Percentiles rank a stretch among this genome's conserved stretches.
phyloP scores from a whole-genome alignment of 2,113 vertebrate genomes.

The Bombycilla garrulus region DNA sequence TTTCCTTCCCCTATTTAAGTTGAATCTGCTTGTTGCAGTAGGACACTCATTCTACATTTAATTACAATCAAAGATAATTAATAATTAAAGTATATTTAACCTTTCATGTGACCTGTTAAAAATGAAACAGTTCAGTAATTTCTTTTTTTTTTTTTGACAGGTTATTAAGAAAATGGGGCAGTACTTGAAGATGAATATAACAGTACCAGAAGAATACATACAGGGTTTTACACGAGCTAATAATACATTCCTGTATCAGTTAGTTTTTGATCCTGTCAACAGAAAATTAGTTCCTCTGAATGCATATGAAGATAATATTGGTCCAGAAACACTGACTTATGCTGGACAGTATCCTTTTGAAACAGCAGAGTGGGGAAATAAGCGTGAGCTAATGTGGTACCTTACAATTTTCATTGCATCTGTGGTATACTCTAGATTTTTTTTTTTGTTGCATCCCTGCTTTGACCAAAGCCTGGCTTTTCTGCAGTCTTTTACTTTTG shows the following conservation, averaged over 20 bases:
- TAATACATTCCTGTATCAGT: slow-evolving; percentile 96
- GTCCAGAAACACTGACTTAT: slow-evolving; percentile 82
- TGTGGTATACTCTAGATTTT: background rate
- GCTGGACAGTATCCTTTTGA: slow-evolving; percentile 93
- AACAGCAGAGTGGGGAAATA: background rate
- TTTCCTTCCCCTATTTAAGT: background rate
- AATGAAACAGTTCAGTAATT: background rate
- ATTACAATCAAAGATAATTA: background rate
- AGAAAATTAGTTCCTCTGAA: slow-evolving; percentile 90
- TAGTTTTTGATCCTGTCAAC: slow-evolving; percentile 90
- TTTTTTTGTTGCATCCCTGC: background rate
- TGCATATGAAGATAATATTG: slow-evolving; percentile 81
- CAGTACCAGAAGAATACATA: slow-evolving; percentile 87
- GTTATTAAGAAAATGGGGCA: slow-evolving; percentile 96
- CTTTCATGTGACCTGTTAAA: background rate
- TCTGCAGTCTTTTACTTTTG: background rate
- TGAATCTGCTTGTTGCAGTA: background rate
- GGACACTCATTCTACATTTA: background rate
- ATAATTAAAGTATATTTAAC: background rate
- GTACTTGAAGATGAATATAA: slow-evolving; percentile 91
- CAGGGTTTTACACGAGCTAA: slow-evolving; percentile 90
- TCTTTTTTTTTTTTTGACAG: slow-evolving; percentile 61
- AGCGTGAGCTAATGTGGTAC: background rate
- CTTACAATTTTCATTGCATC: background rate
- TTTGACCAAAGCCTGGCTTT: background rate